phyloP scores from a whole-genome alignment of 2,797 vertebrate genomes.

The Brachymystax lenok region DNA sequence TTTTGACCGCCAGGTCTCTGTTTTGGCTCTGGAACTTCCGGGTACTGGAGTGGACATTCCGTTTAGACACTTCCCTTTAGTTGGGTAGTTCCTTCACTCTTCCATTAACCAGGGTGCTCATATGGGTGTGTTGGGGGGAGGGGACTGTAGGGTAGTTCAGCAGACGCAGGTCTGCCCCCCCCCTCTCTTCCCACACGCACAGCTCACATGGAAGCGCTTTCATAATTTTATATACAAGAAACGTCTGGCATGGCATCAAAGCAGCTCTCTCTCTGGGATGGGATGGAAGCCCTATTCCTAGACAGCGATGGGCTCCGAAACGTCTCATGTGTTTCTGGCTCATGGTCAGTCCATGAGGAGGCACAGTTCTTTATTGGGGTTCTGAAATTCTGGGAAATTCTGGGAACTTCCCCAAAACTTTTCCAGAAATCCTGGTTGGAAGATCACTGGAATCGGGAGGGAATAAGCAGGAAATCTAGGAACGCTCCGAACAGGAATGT shows the following conservation, averaged over 20 bases:
- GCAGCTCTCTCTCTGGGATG: neutral
- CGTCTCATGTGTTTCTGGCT: neutral
- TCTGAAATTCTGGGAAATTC: no score
- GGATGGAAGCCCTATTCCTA: constrained; percentile 12
- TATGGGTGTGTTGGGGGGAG: neutral
- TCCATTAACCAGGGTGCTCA: neutral
- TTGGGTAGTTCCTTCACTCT: neutral
- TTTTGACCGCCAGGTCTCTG: no score
- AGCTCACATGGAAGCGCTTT: constrained; percentile 31
- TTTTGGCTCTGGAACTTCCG: no score
- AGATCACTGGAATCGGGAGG: no score
- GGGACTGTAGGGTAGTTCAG: constrained; percentile 1
- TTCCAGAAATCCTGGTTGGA: no score
- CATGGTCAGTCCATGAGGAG: neutral
- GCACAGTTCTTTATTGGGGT: neutral
- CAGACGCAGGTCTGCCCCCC: constrained; percentile 1
- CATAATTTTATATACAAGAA: constrained; percentile 23
- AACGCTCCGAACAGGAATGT: no score
- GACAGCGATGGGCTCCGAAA: constrained; percentile 1
- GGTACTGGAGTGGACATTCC: no score
- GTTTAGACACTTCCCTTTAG: neutral
- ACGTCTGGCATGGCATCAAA: constrained; percentile 26
- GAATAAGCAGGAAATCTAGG: no score
- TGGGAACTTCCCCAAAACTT: no score
- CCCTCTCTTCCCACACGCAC: neutral